Conservation (phyloP, 2,797 vertebrate species). For the Poecilia velifera region DNA sequence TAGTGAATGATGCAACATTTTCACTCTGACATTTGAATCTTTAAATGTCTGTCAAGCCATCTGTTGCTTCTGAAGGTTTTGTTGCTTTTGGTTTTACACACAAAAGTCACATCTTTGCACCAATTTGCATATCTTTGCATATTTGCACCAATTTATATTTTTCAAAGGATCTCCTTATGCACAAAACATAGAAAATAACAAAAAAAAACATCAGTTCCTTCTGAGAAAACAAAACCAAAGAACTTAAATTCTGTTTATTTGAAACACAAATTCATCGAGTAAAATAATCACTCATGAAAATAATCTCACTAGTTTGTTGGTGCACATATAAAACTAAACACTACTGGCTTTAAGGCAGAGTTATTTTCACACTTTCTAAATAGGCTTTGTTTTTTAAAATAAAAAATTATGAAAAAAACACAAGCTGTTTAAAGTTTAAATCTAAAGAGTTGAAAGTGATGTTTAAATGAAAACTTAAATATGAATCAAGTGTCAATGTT, state of each 20-base stretch:
- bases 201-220: slow-evolving; percentile 1
- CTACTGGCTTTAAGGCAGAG: not conserved
- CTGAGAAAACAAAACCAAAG: slow-evolving; percentile 11
- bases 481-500: not conserved
- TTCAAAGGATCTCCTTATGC: slow-evolving; percentile 41
- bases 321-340: not conserved
- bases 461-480: not conserved
- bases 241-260: not conserved
- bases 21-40: not conserved
- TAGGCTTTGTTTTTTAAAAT: not conserved
- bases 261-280: not conserved
- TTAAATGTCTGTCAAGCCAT: not conserved
- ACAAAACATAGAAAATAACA: slow-evolving; percentile 32
- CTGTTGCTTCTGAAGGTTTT: not conserved
- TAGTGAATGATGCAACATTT: slow-evolving; percentile 8
- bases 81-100: not conserved
- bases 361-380: not conserved
- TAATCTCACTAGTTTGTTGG: not conserved
- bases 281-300: not conserved
- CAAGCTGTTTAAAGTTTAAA: not conserved
- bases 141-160: not conserved
- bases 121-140: not conserved
- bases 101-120: not conserved
- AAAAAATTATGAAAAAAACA: not conserved
- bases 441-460: not conserved